These are phyloP conservation scores for Brenthis ino DNA, from an alignment of 2,888 invertebrate genomes.

Conservation along the genomic window DNA sequence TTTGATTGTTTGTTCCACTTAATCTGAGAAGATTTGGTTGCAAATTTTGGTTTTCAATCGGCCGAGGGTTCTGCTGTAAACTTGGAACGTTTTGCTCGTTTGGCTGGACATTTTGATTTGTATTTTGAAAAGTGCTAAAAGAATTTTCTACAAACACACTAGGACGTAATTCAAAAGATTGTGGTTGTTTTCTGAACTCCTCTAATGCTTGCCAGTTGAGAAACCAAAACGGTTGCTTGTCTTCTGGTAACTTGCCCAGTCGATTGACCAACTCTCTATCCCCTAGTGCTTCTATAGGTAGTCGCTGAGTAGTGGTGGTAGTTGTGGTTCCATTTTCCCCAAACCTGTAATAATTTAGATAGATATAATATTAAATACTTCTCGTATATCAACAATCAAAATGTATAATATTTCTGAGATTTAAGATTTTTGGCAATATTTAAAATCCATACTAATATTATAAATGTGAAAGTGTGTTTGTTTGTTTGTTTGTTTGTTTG, in stretches of 20 bases:
- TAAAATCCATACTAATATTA: no score
- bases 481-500: no score
- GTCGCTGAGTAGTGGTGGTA: conserved; percentile 57
- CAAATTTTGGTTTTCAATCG: no score
- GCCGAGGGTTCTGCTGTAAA: not conserved
- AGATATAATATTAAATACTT: no score
- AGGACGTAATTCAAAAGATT: conserved; percentile 51
- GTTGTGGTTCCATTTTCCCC: conserved; percentile 37
- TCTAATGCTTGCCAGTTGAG: conserved; percentile 85
- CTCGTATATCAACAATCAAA: no score
- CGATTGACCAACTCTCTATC: conserved; percentile 82
- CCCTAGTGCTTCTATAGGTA: conserved; percentile 86
- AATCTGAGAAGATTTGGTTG: not conserved
- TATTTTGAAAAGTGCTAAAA: no score
- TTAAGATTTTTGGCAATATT: no score
- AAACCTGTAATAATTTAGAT: conserved; percentile 7
- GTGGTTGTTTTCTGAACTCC: conserved; percentile 66
- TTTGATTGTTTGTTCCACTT: not conserved
- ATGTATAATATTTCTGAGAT: no score
- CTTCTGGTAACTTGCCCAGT: conserved; percentile 82
- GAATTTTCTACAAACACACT: conserved; percentile 50
- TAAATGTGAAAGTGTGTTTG: no score
- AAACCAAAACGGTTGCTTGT: conserved; percentile 87
- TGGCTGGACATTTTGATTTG: not conserved
- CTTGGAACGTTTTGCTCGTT: not conserved